Conservation (phyloP, 2,888 invertebrate genomes). For the Amiota communis region DNA sequence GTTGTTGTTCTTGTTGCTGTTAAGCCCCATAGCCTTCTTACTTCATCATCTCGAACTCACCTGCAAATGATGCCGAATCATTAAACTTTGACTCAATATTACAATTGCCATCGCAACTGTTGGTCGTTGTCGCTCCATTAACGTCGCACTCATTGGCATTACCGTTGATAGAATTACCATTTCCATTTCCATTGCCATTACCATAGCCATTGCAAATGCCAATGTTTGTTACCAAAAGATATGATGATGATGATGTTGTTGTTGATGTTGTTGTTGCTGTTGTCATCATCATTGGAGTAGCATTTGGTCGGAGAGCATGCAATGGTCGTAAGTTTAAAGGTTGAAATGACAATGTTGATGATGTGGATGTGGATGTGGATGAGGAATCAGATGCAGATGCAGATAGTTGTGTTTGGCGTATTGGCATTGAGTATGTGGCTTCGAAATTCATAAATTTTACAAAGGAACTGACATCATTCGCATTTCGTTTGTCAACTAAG, state of each 20-base stretch:
- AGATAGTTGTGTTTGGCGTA: slow-evolving; percentile 19
- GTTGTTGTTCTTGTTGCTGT: background rate
- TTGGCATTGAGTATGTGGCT: slow-evolving; percentile 41
- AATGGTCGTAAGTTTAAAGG: slow-evolving; percentile 15
- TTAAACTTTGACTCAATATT: slow-evolving; percentile 65
- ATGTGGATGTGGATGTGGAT: slow-evolving; percentile 41
- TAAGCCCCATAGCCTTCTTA: background rate
- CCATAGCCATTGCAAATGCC: slow-evolving; percentile 28
- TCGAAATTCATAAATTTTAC: slow-evolving; percentile 66
- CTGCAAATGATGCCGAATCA: slow-evolving; percentile 47
- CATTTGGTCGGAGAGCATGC: slow-evolving; percentile 51
- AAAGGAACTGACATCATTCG: slow-evolving; percentile 67
- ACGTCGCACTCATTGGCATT: background rate
- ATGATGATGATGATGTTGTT: slow-evolving; percentile 4
- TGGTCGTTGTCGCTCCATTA: slow-evolving; percentile 40
- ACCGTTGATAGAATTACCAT: slow-evolving; percentile 40
- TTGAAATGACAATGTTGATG: slow-evolving; percentile 30
- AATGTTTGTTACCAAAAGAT: slow-evolving; percentile 31
- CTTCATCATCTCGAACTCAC: slow-evolving; percentile 52
- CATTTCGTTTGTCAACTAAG: slow-evolving; percentile 68
- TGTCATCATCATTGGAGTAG: slow-evolving; percentile 41
- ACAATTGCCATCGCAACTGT: slow-evolving; percentile 67
- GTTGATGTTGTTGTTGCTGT: slow-evolving; percentile 46
- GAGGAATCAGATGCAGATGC: slow-evolving; percentile 42
- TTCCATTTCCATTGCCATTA: slow-evolving; percentile 43